Base-by-base conservation (phyloP, 1,140 invertebrate genomes). In the Drosophila pruinosa region DNA sequence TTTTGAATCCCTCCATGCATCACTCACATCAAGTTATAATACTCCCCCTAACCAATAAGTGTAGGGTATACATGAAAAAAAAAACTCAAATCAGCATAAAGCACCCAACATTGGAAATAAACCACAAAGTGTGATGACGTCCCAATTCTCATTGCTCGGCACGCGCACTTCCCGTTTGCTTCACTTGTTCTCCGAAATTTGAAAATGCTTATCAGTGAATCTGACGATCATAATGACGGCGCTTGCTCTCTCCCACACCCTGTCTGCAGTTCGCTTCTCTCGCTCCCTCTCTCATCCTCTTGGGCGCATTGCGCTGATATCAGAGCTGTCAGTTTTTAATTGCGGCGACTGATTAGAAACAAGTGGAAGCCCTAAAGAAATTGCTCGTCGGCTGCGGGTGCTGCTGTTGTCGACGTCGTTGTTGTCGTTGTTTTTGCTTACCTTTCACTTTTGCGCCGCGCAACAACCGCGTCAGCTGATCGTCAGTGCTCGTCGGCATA, bases 361-460 rank as follows among this genome's bases (percentile, higher is more conserved):
- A 45, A 19, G 41, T 54, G 58, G 58, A 54, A 54, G 39, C 53
- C 39, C 21, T 34, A 53, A 45, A n/a, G 45, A 52, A 36, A 61
- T 61, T n/a, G n/a, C n/a, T 61, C 26, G n/a, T 15, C 15, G 8
- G 36, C 39, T 59, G 10, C 5, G 10, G 54, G 36, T 38, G 65
- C 5, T 10, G 54, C 38, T 38, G 65, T 75, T 19, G 36, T n/a
- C 47, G 72, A 43, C 72, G 57, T 72, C 24, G 21, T 15, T 6
- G n/a, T 14, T n/a, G 4, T 26, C 8, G 61, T 64, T 69, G 59
- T 58, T 73, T 50, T 65, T 75, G 68, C 74, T 79, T 85, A 70
- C 75, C 68, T 76, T 70, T 85, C 52, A 59, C 47, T 75, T 82
- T 72, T 56, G 67, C 67, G 48, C n/a, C n/a, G n/a, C n/a, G n/a